These are phyloP conservation scores for Drymonia ruficornis DNA, from an alignment of 2,888 invertebrate species.

Conservation along the genomic window DNA sequence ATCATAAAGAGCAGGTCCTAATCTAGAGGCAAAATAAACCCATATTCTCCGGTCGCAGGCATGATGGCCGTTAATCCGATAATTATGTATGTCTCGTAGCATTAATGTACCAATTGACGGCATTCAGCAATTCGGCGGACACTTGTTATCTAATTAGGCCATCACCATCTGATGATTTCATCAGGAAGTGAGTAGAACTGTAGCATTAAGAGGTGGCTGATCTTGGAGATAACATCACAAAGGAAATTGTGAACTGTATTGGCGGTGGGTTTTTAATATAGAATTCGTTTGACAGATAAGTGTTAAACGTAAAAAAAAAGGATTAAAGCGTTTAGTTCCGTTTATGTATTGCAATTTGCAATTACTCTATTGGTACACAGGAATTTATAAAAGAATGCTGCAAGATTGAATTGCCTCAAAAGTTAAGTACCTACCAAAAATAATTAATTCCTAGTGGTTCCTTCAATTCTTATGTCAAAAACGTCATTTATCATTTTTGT, in stretches of 20 bases:
- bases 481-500: too few species aligned
- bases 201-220: constrained; percentile 13
- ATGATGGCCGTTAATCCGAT: constrained; percentile 24
- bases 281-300: not conserved
- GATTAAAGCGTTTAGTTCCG: too few species aligned
- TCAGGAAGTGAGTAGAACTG: constrained; percentile 20
- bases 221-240: constrained; percentile 10
- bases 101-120: constrained; percentile 22
- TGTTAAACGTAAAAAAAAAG: too few species aligned
- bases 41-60: not conserved
- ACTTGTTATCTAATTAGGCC: constrained; percentile 37
- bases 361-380: too few species aligned
- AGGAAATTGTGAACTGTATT: not conserved
- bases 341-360: too few species aligned
- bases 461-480: too few species aligned
- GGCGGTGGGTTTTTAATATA: not conserved
- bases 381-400: too few species aligned
- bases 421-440: too few species aligned
- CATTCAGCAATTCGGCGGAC: constrained; percentile 20
- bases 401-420: too few species aligned
- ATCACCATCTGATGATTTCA: constrained; percentile 24
- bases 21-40: too few species aligned
- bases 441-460: too few species aligned
- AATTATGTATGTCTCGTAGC: constrained; percentile 22
- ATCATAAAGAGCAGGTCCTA: too few species aligned